Conservation (phyloP, 2,113 vertebrate genomes). For the Urocitellus parryii region DNA sequence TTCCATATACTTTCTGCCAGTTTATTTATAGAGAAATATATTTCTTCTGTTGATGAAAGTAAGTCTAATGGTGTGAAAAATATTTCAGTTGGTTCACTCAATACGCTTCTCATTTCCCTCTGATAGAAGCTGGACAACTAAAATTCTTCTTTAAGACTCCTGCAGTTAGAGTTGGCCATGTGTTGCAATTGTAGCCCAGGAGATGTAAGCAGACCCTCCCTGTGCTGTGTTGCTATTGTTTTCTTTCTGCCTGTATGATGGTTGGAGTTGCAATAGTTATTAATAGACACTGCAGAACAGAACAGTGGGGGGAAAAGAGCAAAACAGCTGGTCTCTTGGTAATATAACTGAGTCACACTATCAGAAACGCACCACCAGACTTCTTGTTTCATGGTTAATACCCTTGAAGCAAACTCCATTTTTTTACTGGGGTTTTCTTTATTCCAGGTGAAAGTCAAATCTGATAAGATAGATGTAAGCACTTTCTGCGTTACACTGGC, state of each 20-base stretch:
- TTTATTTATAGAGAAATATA: background rate
- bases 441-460: background rate
- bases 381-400: background rate
- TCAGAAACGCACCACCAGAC: background rate
- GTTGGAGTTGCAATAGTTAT: background rate
- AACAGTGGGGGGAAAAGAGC: background rate
- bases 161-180: background rate
- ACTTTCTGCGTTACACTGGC: background rate
- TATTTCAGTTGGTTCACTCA: background rate
- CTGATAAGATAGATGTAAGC: background rate
- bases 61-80: background rate
- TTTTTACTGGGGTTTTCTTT: background rate
- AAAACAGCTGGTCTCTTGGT: rapidly evolving
- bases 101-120: background rate
- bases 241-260: background rate
- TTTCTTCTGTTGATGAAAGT: background rate
- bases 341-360: background rate
- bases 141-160: background rate
- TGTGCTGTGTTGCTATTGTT: too few species aligned
- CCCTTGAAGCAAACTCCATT: background rate
- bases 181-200: background rate
- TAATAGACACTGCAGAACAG: background rate
- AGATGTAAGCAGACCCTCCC: background rate
- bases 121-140: background rate
- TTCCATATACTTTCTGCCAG: background rate